These are phyloP conservation scores for Hydrotaea diabolus DNA, from an alignment of 2,888 invertebrate genomes.

Conservation along the genomic window DNA sequence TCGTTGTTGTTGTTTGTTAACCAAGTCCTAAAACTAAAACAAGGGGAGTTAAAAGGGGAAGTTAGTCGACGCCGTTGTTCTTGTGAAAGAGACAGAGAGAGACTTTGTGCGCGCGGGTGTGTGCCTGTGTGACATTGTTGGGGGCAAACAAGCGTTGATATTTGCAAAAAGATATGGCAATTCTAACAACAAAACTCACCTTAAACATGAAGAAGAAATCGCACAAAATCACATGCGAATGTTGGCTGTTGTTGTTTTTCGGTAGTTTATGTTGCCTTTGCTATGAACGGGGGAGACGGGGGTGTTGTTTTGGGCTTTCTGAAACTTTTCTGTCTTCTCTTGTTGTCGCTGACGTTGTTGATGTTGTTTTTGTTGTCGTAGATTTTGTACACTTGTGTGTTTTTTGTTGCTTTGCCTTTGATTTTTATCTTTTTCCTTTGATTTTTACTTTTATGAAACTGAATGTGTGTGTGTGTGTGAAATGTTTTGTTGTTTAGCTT, in stretches of 20 bases:
- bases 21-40: background rate
- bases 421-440: background rate
- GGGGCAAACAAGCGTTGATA: constrained; percentile 16
- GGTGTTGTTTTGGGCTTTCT: background rate
- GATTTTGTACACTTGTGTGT: background rate
- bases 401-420: background rate
- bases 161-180: constrained; percentile 29
- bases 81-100: background rate
- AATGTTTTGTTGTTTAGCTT: background rate
- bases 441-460: background rate
- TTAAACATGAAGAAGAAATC: constrained; percentile 6
- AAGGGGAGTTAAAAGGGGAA: constrained; percentile 20
- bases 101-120: background rate
- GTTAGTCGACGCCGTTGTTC: background rate
- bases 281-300: background rate
- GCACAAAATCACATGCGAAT: constrained; percentile 16
- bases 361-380: background rate
- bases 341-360: background rate
- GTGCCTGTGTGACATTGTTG: background rate
- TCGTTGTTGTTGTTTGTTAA: background rate
- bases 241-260: background rate
- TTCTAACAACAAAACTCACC: constrained; percentile 17
- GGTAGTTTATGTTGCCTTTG: background rate
- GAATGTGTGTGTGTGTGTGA: background rate
- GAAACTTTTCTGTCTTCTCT: background rate